phyloP scores from a whole-genome alignment of 2,888 invertebrate genomes.

The Acrocyrtus sp. region DNA sequence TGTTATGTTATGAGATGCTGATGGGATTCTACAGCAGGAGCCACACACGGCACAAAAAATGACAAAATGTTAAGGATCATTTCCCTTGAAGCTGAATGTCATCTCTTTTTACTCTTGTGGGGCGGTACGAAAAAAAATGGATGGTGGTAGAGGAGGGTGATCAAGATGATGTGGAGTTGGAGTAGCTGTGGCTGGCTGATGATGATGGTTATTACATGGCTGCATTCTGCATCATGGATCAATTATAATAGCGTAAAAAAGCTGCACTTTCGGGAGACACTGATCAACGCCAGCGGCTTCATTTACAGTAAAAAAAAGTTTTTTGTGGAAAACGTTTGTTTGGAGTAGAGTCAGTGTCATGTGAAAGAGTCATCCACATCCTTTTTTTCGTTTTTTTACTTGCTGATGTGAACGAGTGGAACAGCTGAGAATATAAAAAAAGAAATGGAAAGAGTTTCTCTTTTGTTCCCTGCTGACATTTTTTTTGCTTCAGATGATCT shows the following conservation, averaged over 20 bases:
- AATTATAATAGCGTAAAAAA: slow-evolving; percentile 9
- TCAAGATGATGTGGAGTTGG: too few relatives aligned
- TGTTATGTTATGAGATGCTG: slow-evolving; percentile 1
- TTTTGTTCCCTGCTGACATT: slow-evolving; percentile 45
- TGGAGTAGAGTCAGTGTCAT: background rate
- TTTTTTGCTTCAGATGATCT: slow-evolving; percentile 17
- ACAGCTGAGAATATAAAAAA: slow-evolving; percentile 42
- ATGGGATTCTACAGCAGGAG: background rate
- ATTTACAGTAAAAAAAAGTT: too few relatives aligned
- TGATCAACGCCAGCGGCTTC: too few relatives aligned
- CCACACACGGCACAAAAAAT: slow-evolving; percentile 24
- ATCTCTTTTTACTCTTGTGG: background rate
- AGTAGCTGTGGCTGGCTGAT: too few relatives aligned
- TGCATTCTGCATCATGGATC: too few relatives aligned
- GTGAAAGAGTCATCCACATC: slow-evolving; percentile 14
- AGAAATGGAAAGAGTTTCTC: slow-evolving; percentile 19
- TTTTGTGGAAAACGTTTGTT: too few relatives aligned
- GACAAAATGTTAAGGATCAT: slow-evolving; percentile 39
- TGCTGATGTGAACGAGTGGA: slow-evolving; percentile 24
- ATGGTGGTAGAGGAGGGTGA: too few relatives aligned
- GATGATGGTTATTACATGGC: too few relatives aligned
- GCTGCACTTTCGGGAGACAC: slow-evolving; percentile 1
- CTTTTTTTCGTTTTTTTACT: slow-evolving; percentile 20
- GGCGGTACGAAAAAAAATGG: slow-evolving; percentile 23
- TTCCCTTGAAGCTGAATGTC: slow-evolving; percentile 5